Evolutionary conservation across 2,113 vertebrate species (phyloP).

Genomic region (Clarias batrachus): DNA sequence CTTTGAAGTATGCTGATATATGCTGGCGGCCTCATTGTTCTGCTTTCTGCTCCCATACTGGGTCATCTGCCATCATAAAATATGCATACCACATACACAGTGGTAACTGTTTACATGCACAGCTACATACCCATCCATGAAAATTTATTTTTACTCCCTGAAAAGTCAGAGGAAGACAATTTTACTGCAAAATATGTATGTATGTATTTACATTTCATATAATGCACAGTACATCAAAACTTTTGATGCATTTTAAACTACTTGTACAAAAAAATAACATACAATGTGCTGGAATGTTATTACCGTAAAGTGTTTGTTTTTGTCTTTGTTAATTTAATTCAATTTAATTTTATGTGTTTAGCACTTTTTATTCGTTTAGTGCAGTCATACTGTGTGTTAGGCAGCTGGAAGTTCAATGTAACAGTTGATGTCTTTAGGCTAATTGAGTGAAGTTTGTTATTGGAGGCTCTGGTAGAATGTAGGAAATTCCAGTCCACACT

Average conservation of each 20-base stretch:
- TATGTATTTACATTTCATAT: not conserved
- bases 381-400: no score
- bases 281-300: not conserved
- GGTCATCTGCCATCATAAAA: not conserved
- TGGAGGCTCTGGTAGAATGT: no score
- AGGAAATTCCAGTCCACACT: no score
- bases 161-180: not conserved
- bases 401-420: no score
- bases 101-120: not conserved
- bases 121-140: not conserved
- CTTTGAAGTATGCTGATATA: slow-evolving; percentile 50
- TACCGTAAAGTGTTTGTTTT: not conserved
- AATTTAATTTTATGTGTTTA: no score
- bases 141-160: not conserved
- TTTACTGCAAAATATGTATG: not conserved
- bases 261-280: not conserved
- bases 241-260: not conserved
- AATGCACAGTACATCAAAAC: not conserved
- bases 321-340: not conserved
- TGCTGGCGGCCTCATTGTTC: slow-evolving; percentile 44
- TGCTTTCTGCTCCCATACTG: not conserved
- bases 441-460: no score
- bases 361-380: no score
- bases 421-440: no score
- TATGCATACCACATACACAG: not conserved